phyloP scores from a whole-genome alignment of 2,888 invertebrate species.

The Auanema freiburgensis region DNA sequence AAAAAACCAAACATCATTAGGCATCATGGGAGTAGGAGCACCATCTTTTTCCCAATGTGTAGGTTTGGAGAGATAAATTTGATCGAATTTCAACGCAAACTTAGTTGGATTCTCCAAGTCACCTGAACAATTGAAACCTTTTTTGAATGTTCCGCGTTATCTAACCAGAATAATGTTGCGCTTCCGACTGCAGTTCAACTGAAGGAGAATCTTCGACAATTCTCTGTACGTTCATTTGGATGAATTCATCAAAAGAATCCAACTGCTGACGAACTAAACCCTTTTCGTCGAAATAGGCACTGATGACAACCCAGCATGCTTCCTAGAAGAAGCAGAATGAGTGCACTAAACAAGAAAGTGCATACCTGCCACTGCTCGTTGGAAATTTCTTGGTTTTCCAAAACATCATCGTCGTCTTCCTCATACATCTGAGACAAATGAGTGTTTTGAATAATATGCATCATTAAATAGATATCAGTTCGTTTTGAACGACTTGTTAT shows the following conservation, averaged over 20 bases:
- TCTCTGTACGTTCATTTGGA: conserved; percentile 98
- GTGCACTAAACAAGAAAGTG: neutral
- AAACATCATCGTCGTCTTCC: conserved; percentile 45
- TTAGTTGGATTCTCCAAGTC: conserved; percentile 72
- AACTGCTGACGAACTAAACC: conserved; percentile 97
- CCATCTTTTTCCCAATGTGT: conserved; percentile 99
- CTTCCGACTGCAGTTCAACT: conserved; percentile 91
- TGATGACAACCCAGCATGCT: conserved; percentile 99
- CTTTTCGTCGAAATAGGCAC: conserved; percentile 99
- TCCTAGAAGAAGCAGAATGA: conserved; percentile 42
- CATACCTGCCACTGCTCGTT: conserved; percentile 88
- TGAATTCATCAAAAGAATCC: conserved; percentile 99
- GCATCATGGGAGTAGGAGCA: conserved; percentile 99
- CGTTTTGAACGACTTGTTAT: no score
- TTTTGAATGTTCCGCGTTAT: neutral
- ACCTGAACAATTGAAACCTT: conserved; percentile 28
- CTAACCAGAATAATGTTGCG: conserved; percentile 90
- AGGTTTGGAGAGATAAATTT: conserved; percentile 97
- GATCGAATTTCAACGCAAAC: conserved; percentile 93
- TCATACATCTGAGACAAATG: conserved; percentile 31
- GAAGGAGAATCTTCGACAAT: conserved; percentile 99
- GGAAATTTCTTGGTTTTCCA: conserved; percentile 82
- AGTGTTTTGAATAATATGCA: neutral
- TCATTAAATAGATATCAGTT: no score
- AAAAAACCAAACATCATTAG: conserved; percentile 76